Percentiles rank a stretch among this genome's conserved stretches.
Conservation (phyloP, 1,140 invertebrate species). For the Lysiphlebus fabarum region DNA sequence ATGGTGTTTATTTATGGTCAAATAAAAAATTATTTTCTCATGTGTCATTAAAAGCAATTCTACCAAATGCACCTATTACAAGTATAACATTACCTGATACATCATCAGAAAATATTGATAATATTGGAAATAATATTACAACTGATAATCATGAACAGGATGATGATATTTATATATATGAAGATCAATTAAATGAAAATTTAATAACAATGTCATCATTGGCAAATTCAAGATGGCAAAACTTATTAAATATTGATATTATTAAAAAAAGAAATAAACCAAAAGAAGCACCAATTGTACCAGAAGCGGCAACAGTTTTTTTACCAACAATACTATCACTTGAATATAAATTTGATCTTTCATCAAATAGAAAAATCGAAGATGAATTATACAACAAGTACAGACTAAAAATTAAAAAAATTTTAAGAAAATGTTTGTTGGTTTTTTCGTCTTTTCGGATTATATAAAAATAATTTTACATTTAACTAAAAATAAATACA, state of each 20-base stretch:
- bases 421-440: no score
- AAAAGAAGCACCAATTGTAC: conserved; percentile 73
- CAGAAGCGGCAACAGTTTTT: conserved; percentile 91
- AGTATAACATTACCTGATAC: conserved; percentile 58
- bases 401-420: no score
- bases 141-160: conserved; percentile 52
- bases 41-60: conserved; percentile 74
- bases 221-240: conserved; percentile 88
- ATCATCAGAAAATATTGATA: conserved; percentile 36
- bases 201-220: conserved; percentile 84
- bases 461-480: no score
- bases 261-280: conserved; percentile 92
- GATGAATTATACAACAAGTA: no score
- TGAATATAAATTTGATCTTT: conserved; percentile 77
- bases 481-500: not conserved
- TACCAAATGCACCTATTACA: conserved; percentile 58
- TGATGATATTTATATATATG: conserved; percentile 68
- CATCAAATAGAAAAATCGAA: conserved; percentile 47
- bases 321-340: conserved; percentile 84
- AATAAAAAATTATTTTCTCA: conserved; percentile 83
- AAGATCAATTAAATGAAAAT: conserved; percentile 76
- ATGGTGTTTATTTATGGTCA: conserved; percentile 92
- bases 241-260: conserved; percentile 85
- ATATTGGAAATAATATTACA: conserved; percentile 38
- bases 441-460: no score